Percentiles rank a stretch among this genome's conserved stretches.
Conservation (phyloP, 2,888 invertebrate species). For the Brachypalpus laphriformis region DNA sequence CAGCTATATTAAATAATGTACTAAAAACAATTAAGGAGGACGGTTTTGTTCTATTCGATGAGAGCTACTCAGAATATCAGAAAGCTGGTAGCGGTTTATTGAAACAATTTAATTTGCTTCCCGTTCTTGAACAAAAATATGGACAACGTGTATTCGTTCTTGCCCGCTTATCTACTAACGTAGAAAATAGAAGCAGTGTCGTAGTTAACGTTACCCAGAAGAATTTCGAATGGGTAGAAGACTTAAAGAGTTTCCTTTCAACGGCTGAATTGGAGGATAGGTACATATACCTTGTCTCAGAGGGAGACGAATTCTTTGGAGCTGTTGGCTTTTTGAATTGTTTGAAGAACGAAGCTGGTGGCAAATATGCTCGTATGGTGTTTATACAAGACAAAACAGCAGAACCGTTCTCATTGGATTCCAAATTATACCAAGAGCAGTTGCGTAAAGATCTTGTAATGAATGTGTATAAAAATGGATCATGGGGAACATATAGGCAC, state of each 20-base stretch:
- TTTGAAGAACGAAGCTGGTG: slow-evolving; percentile 93
- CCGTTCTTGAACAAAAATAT: slow-evolving; percentile 86
- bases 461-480: slow-evolving; percentile 91
- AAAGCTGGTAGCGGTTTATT: slow-evolving; percentile 82
- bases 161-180: slow-evolving; percentile 83
- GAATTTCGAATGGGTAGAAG: slow-evolving; percentile 91
- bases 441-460: slow-evolving; percentile 90
- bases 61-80: slow-evolving; percentile 84
- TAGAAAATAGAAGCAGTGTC: slow-evolving; percentile 81
- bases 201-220: slow-evolving; percentile 88
- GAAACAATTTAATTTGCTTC: slow-evolving; percentile 83
- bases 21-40: slow-evolving; percentile 86
- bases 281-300: slow-evolving; percentile 88
- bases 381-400: slow-evolving; percentile 87
- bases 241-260: slow-evolving; percentile 89
- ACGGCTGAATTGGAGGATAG: slow-evolving; percentile 85
- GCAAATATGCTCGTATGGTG: slow-evolving; percentile 88
- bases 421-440: slow-evolving; percentile 86
- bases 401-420: slow-evolving; percentile 85
- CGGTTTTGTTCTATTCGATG: slow-evolving; percentile 90
- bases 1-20: slow-evolving; percentile 85
- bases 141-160: slow-evolving; percentile 87
- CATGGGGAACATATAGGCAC: slow-evolving; percentile 95
- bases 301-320: slow-evolving; percentile 89
- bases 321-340: slow-evolving; percentile 95